These are phyloP conservation scores for Paracentrotus lividus DNA, from an alignment of 53 echinoderm and acorn worm species.

Conservation along the genomic window DNA sequence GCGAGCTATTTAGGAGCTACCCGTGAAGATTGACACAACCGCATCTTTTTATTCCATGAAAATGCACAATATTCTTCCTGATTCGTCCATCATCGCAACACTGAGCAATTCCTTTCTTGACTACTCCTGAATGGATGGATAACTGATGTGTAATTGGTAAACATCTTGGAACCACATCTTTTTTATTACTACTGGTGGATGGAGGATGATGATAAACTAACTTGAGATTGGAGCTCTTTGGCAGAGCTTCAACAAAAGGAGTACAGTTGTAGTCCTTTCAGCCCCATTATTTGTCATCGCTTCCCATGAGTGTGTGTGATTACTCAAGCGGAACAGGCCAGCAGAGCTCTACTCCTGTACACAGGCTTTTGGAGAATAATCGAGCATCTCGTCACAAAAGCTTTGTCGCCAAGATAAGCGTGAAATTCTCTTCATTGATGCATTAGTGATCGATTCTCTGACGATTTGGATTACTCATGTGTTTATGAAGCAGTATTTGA, in stretches of 20 bases:
- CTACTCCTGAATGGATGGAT: neutral
- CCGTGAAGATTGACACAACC: neutral
- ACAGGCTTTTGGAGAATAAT: neutral
- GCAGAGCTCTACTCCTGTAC: neutral
- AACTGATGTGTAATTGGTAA: neutral
- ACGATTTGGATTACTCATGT: neutral
- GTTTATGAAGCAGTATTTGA: neutral
- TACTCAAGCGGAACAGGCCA: neutral
- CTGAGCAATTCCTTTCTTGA: neutral
- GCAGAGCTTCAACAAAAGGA: neutral
- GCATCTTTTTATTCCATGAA: conserved; percentile 18
- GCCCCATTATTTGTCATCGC: neutral
- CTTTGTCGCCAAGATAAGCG: conserved; percentile 30
- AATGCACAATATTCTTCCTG: neutral
- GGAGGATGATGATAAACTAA: neutral
- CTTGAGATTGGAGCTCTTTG: conserved; percentile 5
- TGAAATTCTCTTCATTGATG: conserved; percentile 17
- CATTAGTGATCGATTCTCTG: neutral
- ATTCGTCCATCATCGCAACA: neutral
- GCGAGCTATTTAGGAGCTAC: conserved; percentile 26
- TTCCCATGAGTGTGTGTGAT: neutral
- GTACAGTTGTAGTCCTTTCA: neutral
- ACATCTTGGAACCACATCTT: conserved; percentile 8
- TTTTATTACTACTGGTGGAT: neutral
- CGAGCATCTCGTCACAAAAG: neutral